Base-by-base conservation (phyloP, 2,113 vertebrate species). In the Forbesichthys papilliferus region DNA sequence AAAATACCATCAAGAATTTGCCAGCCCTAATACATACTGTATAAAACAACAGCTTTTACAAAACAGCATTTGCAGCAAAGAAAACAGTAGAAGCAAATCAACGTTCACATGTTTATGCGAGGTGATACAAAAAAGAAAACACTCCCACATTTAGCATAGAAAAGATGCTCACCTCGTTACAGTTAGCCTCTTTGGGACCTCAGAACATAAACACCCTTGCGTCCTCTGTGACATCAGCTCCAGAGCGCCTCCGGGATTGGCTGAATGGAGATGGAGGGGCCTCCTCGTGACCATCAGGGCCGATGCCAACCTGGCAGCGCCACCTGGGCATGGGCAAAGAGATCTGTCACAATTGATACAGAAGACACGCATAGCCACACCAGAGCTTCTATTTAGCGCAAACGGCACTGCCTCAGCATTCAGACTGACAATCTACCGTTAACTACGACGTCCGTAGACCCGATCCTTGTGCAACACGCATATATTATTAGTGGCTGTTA, bases 201-300 rank as follows among this genome's bases (percentile, higher is more conserved):
- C 83, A 74, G 80, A 89, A 88, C 80, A 85, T 66, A 82, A 84
- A 90, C 82, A 81, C 70, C 73, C 82, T 72, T 78, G 79, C 42
- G 74, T 81, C 70, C 80, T 86, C 82, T 81, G 77, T 82, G 80
- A 84, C 86, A 87, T 91, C 86, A 87, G 89, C 88, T 88, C 87
- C 57, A 73, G 66, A 18, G 78, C 65, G 77, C 79, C 75, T 79
- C 84, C 78, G 57, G 74, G 84, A 89, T 80, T 86, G 84, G 83
- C 81, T 77, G 82, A 85, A 74, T 80, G 75, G 69, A 74, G 80
- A 77, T 66, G 82, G 81, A 85, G 81, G 73, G 61, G 70, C 75
- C 81, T 72, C 86, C 73, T 84, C 62, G 77, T 66, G 82, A 90
- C 84, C 93, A 93, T 94, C 78, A 74, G 87, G 86, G 84, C 88